These are phyloP conservation scores for Hydraecia micacea DNA, from an alignment of 2,888 invertebrate species.

Conservation along the genomic window DNA sequence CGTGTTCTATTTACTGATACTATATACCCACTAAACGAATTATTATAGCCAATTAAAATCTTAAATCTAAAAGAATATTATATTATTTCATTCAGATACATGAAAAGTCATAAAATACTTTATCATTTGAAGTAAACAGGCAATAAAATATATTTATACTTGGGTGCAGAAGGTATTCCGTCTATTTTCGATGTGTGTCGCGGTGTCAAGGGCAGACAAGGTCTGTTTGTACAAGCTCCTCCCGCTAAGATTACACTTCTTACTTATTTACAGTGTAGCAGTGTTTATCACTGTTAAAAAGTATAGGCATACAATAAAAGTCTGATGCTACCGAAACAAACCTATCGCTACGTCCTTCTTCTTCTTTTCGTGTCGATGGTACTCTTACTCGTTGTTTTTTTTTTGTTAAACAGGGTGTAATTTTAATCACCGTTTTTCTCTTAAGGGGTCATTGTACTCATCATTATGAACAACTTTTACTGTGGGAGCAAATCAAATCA, in stretches of 20 bases:
- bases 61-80: neutral
- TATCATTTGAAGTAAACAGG: constrained; percentile 44
- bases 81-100: neutral
- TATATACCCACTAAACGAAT: neutral
- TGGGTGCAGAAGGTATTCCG: constrained; percentile 19
- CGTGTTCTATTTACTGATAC: neutral
- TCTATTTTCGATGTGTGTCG: constrained; percentile 37
- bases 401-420: too few species aligned
- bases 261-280: constrained; percentile 45
- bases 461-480: too few species aligned
- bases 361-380: too few species aligned
- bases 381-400: too few species aligned
- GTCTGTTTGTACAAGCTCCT: constrained; percentile 30
- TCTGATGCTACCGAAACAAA: neutral
- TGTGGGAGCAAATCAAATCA: too few species aligned
- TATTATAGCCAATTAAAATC: neutral
- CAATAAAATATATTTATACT: constrained; percentile 11
- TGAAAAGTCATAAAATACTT: constrained; percentile 30
- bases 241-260: constrained; percentile 36
- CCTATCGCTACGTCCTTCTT: too few species aligned
- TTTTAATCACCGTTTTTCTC: too few species aligned
- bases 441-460: too few species aligned
- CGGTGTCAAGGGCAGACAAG: constrained; percentile 63
- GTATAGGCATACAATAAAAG: constrained; percentile 13
- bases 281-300: constrained; percentile 23